These are phyloP conservation scores for Genyomyrus donnyi DNA, from an alignment of 2,113 vertebrate genomes.

Conservation along the genomic window DNA sequence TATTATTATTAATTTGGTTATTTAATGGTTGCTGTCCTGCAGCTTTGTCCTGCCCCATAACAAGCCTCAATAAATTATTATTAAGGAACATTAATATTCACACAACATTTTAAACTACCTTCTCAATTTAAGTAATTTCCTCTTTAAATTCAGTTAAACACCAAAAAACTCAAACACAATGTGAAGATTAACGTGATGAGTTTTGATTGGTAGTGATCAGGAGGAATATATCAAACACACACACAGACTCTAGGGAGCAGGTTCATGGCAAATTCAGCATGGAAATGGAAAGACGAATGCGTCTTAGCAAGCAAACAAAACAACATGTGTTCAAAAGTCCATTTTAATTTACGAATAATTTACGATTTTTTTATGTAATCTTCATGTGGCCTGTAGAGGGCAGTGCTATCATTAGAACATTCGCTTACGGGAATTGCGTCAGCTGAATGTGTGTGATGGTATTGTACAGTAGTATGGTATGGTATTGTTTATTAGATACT, in stretches of 20 bases:
- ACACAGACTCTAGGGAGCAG: neutral
- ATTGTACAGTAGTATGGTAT: neutral
- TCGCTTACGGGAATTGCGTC: too few relatives aligned
- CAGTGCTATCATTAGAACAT: neutral
- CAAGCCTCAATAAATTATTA: neutral
- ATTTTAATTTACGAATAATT: neutral
- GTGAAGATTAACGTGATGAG: neutral
- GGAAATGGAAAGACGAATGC: neutral
- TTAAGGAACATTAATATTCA: neutral
- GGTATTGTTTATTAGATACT: neutral
- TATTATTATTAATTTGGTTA: neutral
- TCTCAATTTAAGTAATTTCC: neutral
- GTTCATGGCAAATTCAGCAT: neutral
- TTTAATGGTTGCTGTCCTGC: neutral
- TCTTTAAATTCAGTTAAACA: neutral
- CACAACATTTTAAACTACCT: neutral
- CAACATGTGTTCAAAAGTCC: neutral
- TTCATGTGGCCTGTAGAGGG: neutral
- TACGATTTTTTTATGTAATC: neutral
- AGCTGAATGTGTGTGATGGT: neutral
- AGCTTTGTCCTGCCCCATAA: neutral
- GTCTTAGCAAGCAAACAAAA: neutral
- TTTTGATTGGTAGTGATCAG: neutral
- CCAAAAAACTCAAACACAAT: neutral
- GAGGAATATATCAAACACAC: neutral